Base-by-base conservation (phyloP, 2,888 invertebrate species). In the Proisotoma minuta region DNA sequence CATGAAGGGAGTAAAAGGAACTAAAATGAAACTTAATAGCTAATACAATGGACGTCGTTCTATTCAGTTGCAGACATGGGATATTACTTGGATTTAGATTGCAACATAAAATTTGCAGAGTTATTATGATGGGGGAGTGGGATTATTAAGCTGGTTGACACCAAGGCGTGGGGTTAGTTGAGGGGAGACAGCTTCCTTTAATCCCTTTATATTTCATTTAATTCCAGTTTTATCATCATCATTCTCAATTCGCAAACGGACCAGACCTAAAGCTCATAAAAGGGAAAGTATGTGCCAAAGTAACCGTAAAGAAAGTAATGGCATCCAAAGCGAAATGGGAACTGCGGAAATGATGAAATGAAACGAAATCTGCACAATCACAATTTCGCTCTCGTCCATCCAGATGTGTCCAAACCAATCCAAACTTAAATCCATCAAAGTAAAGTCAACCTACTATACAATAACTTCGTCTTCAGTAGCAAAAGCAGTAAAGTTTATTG, bases 151-250 rank as follows among this genome's bases (percentile, higher is more conserved):
- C 47, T 47, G 12, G 20, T n/a, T 47, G 47, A 20, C 47, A 20
- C 5, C 47, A 5, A 47, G 47, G 5, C 12, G 47, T 10, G 10
- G 47, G 20, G 48, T 47, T 60, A 56, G 60, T 34, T n/a, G n/a
- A n/a, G n/a, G n/a, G n/a, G n/a, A n/a, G 60, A 56, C 47, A 60
- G 60, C 54, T 60, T 60, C 39, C 49, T 60, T 54, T 60, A 29
- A 22, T 53, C 28, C 53, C 43, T 12, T 52, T 52, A 52, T 52
- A 59, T 53, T 59, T 59, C 53, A 52, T 59, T 59, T 53, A 47
- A 53, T 52, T 52, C 52, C 29, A 12, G 28, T 52, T 52, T 52
- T 52, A 52, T 24, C 52, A 52, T 52, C 52, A 52, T 52, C 52
- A 52, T 52, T 28, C 52, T 28, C 15, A 52, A 18, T 26, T 18